Evolutionary conservation across 2,113 vertebrate genomes (phyloP).

Genomic region (Menura novaehollandiae): DNA sequence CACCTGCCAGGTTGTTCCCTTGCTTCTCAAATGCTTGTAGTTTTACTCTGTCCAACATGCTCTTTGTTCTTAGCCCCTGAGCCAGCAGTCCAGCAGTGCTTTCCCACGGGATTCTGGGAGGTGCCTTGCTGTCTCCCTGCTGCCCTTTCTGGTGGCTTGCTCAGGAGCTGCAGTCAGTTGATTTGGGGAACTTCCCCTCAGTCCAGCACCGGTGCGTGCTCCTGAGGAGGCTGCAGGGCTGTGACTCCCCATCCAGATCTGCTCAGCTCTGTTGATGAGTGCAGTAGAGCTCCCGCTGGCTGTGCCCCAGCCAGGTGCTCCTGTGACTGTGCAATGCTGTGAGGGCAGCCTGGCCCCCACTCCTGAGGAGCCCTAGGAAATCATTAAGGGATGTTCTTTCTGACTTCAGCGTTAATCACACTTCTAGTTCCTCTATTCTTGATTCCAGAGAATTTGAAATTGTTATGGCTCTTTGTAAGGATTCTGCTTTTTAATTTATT

Average conservation of each 20-base stretch:
- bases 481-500: neutral
- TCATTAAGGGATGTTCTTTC: neutral
- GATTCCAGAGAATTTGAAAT: neutral
- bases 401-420: neutral
- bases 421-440: neutral
- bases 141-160: accelerated
- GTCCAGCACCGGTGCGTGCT: accelerated
- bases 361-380: neutral
- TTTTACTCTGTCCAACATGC: neutral
- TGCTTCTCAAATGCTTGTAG: accelerated
- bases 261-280: neutral
- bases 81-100: neutral
- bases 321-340: neutral
- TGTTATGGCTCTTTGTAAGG: neutral
- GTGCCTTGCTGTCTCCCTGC: neutral
- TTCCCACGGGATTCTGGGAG: accelerated
- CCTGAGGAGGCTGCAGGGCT: neutral
- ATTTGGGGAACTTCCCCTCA: neutral
- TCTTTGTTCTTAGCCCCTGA: neutral
- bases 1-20: neutral
- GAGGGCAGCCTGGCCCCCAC: neutral
- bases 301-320: neutral
- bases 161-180: neutral
- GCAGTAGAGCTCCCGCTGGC: accelerated
- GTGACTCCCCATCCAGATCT: accelerated